These are phyloP conservation scores for Drosophila niveifrons DNA, from an alignment of 2,888 invertebrate species.

Conservation along the genomic window DNA sequence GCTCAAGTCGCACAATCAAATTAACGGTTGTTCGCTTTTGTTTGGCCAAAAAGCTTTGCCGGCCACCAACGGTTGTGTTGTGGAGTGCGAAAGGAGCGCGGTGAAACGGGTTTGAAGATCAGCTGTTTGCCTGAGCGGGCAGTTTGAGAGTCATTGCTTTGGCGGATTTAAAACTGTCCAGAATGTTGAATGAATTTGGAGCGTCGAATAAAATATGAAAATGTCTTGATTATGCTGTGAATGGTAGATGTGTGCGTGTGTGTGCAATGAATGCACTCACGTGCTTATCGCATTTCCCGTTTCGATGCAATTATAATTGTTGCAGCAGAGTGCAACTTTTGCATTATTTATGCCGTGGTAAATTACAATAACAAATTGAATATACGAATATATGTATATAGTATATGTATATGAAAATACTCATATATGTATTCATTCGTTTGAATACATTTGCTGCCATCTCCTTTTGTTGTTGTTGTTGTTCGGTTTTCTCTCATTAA, in stretches of 20 bases:
- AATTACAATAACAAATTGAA: slow-evolving; percentile 51
- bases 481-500: slow-evolving; percentile 71
- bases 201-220: not conserved
- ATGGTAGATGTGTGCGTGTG: slow-evolving; percentile 1
- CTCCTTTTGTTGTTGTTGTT: slow-evolving; percentile 26
- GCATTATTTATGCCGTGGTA: slow-evolving; percentile 35
- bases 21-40: slow-evolving; percentile 44
- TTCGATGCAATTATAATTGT: slow-evolving; percentile 28
- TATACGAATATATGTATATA: slow-evolving; percentile 3
- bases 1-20: slow-evolving; percentile 43
- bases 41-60: slow-evolving; percentile 18
- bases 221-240: slow-evolving; percentile 18
- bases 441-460: slow-evolving; percentile 34
- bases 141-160: slow-evolving; percentile 31
- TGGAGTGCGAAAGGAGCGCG: not conserved
- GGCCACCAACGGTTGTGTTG: not conserved
- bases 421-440: slow-evolving; percentile 9
- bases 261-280: slow-evolving; percentile 17
- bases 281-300: slow-evolving; percentile 31
- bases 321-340: slow-evolving; percentile 14
- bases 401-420: slow-evolving; percentile 8
- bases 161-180: not conserved
- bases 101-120: slow-evolving; percentile 1
- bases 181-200: not conserved
- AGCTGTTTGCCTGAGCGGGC: slow-evolving; percentile 25